Base-by-base conservation (phyloP, 2,888 invertebrate species). In the Leptura quadrifasciata region DNA sequence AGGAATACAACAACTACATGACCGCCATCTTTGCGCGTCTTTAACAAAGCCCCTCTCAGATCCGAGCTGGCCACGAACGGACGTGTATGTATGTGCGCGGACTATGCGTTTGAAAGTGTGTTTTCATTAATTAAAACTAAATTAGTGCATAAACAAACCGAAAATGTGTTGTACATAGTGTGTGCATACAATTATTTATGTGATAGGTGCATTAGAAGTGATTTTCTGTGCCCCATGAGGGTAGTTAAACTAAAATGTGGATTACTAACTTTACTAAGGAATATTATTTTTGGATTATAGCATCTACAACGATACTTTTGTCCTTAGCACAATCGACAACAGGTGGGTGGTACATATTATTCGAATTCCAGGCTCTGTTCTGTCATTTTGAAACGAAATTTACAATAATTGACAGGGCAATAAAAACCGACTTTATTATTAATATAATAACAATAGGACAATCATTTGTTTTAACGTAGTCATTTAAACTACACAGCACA, bases 201-300 rank as follows among this genome's bases (percentile, higher is more conserved):
- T 91, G 90, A 90, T 85, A 78, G 79, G 82, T 91, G 91, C 76
- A 81, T 77, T 82, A 80, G 82, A 79, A 82, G 86, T 86, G 85
- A 81, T 83, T 83, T 82, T 84, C 83, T 83, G 88, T 88, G 86
- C 87, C 88, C 88, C 88, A 89, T 89, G 89, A 86, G 87, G 88
- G 88, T 86, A 86, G 85, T 87, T 85, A 86, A 82, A 82, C 84
- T 86, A 92, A 91, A 91, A 93, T 93, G 93, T 92, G 92, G 92
- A 92, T 92, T 91, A 92, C 91, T 90, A 92, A 92, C 91, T 91
- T 91, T 82, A 85, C 84, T 91, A 91, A 91, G 92, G 92, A 92
- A 91, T 92, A 92, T 79, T 76, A 81, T 91, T 91, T 91, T 92
- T 92, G 92, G 92, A 92, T 92, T 92, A 91, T 89, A 90, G 90